phyloP scores from a whole-genome alignment of 1,140 invertebrate genomes.

The Drosophila azteca region DNA sequence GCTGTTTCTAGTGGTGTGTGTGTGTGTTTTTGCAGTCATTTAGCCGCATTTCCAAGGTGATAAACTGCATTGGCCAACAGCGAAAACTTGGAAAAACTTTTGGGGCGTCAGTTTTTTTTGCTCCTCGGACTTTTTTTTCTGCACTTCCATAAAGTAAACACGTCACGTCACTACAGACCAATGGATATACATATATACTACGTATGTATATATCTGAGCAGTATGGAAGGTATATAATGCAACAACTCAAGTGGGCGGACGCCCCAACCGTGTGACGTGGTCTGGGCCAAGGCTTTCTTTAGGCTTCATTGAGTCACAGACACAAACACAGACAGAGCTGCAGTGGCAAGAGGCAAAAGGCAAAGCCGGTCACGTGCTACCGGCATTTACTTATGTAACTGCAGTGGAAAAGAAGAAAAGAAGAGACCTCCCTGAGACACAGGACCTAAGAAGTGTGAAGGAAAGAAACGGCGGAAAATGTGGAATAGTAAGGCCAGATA shows the following conservation, averaged over 20 bases:
- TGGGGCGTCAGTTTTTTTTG: constrained; percentile 23
- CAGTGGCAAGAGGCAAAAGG: neutral
- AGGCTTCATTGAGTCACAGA: constrained; percentile 45
- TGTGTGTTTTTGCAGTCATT: constrained; percentile 29
- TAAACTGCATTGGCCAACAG: constrained; percentile 37
- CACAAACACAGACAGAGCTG: constrained; percentile 13
- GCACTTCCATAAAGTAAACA: constrained; percentile 40
- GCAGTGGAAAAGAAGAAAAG: constrained; percentile 23
- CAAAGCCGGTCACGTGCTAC: constrained; percentile 39
- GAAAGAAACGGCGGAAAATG: neutral
- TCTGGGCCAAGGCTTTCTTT: constrained; percentile 49
- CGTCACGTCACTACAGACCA: constrained; percentile 49
- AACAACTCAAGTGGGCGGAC: constrained; percentile 12
- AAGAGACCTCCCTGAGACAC: neutral
- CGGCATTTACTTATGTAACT: constrained; percentile 56
- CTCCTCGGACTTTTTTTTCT: constrained; percentile 1
- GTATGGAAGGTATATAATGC: constrained; percentile 8
- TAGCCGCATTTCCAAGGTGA: constrained; percentile 66
- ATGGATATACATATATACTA: neutral
- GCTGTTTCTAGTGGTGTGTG: neutral
- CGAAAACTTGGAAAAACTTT: constrained; percentile 19
- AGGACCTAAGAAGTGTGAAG: neutral
- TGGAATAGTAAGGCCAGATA: neutral
- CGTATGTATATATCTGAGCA: neutral
- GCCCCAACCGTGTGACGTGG: neutral